Conservation (phyloP, 2,797 vertebrate genomes). For the Nothura maculosa region DNA sequence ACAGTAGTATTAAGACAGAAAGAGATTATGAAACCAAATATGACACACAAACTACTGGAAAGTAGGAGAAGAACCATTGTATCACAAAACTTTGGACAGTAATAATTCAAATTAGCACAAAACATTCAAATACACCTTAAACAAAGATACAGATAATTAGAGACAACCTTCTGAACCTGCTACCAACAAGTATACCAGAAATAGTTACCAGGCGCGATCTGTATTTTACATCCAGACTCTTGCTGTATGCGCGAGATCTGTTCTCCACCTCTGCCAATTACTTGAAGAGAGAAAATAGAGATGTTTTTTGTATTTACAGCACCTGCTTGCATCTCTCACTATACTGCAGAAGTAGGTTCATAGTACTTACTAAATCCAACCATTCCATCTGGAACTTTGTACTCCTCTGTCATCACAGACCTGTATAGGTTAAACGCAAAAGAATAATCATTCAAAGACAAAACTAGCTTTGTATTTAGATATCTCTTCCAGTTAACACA, state of each 20-base stretch:
- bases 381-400: conserved; percentile 99
- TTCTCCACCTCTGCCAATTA: conserved; percentile 99
- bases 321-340: neutral
- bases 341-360: neutral
- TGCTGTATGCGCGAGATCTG: conserved; percentile 98
- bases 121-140: neutral
- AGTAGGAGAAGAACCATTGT: neutral
- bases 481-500: neutral
- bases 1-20: neutral
- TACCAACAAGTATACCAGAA: accelerated
- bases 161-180: neutral
- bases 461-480: neutral
- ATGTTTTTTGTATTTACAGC: conserved; percentile 9
- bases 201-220: conserved; percentile 94
- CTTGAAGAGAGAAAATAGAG: conserved; percentile 75
- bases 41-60: neutral
- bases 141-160: neutral
- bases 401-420: conserved; percentile 94
- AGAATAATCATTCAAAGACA: neutral
- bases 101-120: accelerated
- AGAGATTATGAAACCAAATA: neutral
- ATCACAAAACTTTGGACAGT: neutral
- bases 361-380: conserved; percentile 98
- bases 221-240: conserved; percentile 99
- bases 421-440: conserved; percentile 75